Base-by-base conservation (phyloP, 2,113 vertebrate genomes). In the Muntiacus muntjak region DNA sequence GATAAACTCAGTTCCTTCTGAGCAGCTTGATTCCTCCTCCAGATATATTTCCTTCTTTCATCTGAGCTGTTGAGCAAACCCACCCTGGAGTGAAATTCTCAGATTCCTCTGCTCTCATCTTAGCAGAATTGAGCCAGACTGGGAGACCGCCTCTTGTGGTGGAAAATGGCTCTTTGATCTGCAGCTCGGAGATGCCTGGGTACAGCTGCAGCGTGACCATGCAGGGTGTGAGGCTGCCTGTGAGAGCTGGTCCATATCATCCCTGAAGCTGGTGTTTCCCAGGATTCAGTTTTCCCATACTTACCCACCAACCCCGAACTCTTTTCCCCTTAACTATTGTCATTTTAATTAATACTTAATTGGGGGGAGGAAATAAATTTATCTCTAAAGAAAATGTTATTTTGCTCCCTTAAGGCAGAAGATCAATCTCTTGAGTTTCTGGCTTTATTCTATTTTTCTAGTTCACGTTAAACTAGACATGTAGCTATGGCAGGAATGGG, bases 211-310 rank as follows among this genome's bases (percentile, higher is more conserved):
- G 85, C 14, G 2, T 2, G n/a, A 62, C 26, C 0, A 14, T 26
- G 33, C 8, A 9, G 50, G 26, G 30, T 3, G 40, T 12, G 76
- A 84, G 60, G 64, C 83, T 7, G 12, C 19, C 11, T 8, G 64
- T 45, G 57, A 30, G 14, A 30, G 64, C 28, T 0, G 3, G 21
- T 50, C 43, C 33, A 0, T 7, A 8, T 7, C 9, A 0, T 14
- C 54, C 25, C 33, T 13, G 28, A 26, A 13, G 26, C 19, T 36
- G 64, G 33, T 2, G 0, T 60, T 86, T 86, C 36, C 36, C 21
- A 17, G 84, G 3, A 9, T n/a, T n/a, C 57, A 1, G 54, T 7
- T 13, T 55, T 14, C 60, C 50, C 30, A 5, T 8, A 2, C 19
- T 43, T 3, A 14, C 30, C 21, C 8, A 2, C 5, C 40, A 25